Evolutionary conservation across 2,888 invertebrate genomes (phyloP).

Genomic region (Drosophila prolongata): DNA sequence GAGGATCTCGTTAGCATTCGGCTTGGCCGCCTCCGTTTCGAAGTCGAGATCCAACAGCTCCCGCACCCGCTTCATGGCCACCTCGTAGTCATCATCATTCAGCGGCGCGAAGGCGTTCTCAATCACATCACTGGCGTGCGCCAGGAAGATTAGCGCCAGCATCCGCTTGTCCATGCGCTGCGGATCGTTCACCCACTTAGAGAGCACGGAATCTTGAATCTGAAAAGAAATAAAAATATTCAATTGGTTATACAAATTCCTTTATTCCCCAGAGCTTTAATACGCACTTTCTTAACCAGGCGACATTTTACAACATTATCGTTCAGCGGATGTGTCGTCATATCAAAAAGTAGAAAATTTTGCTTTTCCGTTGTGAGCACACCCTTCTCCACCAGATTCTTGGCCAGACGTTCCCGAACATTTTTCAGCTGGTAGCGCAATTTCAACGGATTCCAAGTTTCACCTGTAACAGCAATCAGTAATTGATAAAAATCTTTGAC

Average conservation of each 20-base stretch:
- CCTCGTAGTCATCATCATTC: constrained; percentile 98
- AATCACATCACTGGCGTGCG: constrained; percentile 98
- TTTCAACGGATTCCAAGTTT: constrained; percentile 99
- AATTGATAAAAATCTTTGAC: background rate
- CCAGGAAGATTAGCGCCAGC: constrained; percentile 96
- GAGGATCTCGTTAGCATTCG: constrained; percentile 96
- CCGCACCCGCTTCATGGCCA: constrained; percentile 98
- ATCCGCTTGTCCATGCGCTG: constrained; percentile 98
- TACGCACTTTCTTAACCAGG: constrained; percentile 95
- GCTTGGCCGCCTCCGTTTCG: constrained; percentile 97
- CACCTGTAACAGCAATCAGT: constrained; percentile 86
- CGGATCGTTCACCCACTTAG: constrained; percentile 98
- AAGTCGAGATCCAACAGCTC: constrained; percentile 98
- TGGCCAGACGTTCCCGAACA: constrained; percentile 98
- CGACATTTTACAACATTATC: constrained; percentile 97
- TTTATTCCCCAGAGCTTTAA: too few relatives aligned
- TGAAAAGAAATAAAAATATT: constrained; percentile 74
- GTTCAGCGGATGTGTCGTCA: constrained; percentile 99
- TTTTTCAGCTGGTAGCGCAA: constrained; percentile 99
- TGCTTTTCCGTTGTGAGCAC: constrained; percentile 99
- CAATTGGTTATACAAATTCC: too few relatives aligned
- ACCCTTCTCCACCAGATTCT: constrained; percentile 99
- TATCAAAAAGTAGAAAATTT: constrained; percentile 99
- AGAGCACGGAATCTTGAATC: constrained; percentile 98
- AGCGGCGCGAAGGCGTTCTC: constrained; percentile 99